Evolutionary conservation across 2,888 invertebrate species (phyloP).

Genomic region (Pasiphila rectangulata): DNA sequence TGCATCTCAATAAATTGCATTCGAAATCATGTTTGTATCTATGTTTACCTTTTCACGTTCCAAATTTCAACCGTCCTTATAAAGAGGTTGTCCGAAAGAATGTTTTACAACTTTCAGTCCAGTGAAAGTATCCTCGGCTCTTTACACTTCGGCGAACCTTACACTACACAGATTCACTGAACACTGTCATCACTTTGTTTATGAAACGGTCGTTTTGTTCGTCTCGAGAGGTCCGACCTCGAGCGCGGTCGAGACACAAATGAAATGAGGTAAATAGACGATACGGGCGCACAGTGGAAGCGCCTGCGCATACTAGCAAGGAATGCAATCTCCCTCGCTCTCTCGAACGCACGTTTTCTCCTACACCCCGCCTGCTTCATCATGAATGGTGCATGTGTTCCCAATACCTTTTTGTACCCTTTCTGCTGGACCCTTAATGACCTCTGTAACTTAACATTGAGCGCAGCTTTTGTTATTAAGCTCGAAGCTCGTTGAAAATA

Average conservation of each 20-base stretch:
- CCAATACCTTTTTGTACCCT: constrained; percentile 53
- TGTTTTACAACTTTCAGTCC: constrained; percentile 76
- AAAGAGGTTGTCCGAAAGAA: constrained; percentile 74
- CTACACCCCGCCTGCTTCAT: constrained; percentile 65
- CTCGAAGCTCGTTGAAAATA: too few species aligned
- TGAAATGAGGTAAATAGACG: constrained; percentile 37
- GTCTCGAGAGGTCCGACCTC: constrained; percentile 44
- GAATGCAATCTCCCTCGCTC: constrained; percentile 78
- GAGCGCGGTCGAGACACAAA: constrained; percentile 39
- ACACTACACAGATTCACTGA: constrained; percentile 42
- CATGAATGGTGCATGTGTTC: constrained; percentile 68
- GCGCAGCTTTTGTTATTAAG: neutral
- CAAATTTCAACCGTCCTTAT: constrained; percentile 51
- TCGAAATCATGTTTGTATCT: constrained; percentile 16
- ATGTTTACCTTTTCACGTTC: constrained; percentile 56
- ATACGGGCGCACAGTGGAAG: constrained; percentile 35
- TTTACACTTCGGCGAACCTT: constrained; percentile 52
- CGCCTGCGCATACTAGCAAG: constrained; percentile 35
- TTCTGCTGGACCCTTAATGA: constrained; percentile 39
- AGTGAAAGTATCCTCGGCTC: constrained; percentile 79
- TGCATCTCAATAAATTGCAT: neutral
- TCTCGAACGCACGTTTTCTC: constrained; percentile 65
- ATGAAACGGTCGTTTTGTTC: constrained; percentile 51
- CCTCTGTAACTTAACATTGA: constrained; percentile 36
- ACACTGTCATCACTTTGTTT: constrained; percentile 50